phyloP scores from a whole-genome alignment of 2,888 invertebrate species.

The Sesia apiformis region DNA sequence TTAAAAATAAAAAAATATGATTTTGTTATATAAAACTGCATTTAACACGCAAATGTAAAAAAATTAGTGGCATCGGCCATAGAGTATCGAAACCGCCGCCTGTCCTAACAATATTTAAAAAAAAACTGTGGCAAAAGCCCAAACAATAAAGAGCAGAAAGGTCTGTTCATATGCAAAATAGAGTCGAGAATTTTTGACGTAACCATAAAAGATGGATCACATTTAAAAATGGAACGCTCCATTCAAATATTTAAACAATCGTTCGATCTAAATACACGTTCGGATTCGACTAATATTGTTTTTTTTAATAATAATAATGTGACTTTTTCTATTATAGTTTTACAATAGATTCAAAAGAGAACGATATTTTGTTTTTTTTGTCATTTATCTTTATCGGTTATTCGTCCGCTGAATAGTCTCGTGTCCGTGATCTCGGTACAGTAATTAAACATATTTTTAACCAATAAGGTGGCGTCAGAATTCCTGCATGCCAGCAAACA shows the following conservation, averaged over 20 bases:
- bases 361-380: too few relatives aligned
- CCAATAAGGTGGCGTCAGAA: too few relatives aligned
- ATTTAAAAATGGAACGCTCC: constrained; percentile 38
- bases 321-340: neutral
- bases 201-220: constrained; percentile 63
- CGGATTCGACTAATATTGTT: constrained; percentile 17
- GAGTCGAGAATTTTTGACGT: constrained; percentile 48
- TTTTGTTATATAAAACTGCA: too few relatives aligned
- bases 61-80: too few relatives aligned
- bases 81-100: constrained; percentile 8
- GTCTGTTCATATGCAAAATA: constrained; percentile 64
- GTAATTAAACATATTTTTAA: too few relatives aligned
- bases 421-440: too few relatives aligned
- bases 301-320: constrained; percentile 7
- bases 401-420: too few relatives aligned
- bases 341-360: neutral
- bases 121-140: constrained; percentile 25
- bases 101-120: constrained; percentile 10
- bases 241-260: constrained; percentile 43
- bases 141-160: constrained; percentile 25
- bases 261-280: constrained; percentile 35
- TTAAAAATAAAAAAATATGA: too few relatives aligned
- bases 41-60: too few relatives aligned
- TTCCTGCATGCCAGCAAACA: too few relatives aligned
- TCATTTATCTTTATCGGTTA: too few relatives aligned